Evolutionary conservation across 2,888 invertebrate species (phyloP), one percentile per base, ranked within the genome.

Genomic region (Pomacea canaliculata): DNA sequence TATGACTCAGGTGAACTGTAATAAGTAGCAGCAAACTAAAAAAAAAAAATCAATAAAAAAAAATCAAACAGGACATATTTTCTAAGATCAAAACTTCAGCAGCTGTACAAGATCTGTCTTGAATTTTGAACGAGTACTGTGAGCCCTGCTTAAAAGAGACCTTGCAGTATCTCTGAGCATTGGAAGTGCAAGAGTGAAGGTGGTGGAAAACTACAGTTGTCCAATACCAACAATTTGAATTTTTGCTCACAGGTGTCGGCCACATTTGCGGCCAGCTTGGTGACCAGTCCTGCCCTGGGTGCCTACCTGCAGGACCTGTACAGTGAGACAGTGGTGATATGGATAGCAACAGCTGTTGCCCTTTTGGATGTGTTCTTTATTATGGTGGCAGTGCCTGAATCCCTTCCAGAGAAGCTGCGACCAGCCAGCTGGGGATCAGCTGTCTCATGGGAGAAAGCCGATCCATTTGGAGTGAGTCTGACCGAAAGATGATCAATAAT

Each of bases 201-300:
- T 56, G 51, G 51, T 56, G 16, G 51, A 16, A 13, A 10, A 56
- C 51, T 13, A 56, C 51, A 13, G 51, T 56, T 56, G 51, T 56
- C 51, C 51, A 56, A 16, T 56, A 16, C 51, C 51, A 56, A 63
- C 27, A 63, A 19, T 63, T 63, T 63, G n/a, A 18, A 19, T 59
- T 46, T 49, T 13, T 27, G n/a, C 76, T 51, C 73, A 10, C 83
- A 92, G 90, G 94, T 95, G n/a, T 97, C 97, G 48, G 99, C 99
- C 51, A 99, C 99, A 76, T 99, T 99, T 92, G 99, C 99, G 23
- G 99, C 99, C 81, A 98, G 98, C 90, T 95, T 99, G 94, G 98
- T 99, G 70, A 98, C 99, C 84, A 98, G 97, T 79, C 99, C 99
- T 18, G 98, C 99, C 5, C 93, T 99, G 75, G 99, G 99, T n/a